Evolutionary conservation across 2,888 invertebrate genomes (phyloP).

Genomic region (Sphaeridia pumilis): DNA sequence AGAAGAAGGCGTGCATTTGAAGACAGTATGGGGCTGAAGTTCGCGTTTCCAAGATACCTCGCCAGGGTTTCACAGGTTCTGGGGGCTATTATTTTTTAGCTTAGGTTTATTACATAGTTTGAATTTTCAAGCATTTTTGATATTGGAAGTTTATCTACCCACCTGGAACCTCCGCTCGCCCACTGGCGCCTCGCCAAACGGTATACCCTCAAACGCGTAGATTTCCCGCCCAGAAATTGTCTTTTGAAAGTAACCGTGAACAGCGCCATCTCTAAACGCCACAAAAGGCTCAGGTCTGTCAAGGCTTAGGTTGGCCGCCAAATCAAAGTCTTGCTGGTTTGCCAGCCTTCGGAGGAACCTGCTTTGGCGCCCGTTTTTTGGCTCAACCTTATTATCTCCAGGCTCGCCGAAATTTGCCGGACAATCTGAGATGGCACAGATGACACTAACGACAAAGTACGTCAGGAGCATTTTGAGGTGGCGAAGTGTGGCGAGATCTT

Average conservation of each 20-base stretch:
- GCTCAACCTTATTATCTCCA: background rate
- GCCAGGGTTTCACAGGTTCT: constrained; percentile 4
- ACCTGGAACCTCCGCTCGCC: constrained; percentile 2
- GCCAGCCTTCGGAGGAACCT: background rate
- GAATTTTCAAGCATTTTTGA: too few relatives aligned
- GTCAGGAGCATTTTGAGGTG: background rate
- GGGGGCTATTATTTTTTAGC: too few relatives aligned
- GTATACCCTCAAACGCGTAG: constrained; percentile 7
- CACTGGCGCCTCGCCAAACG: constrained; percentile 5
- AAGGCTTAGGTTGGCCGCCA: background rate
- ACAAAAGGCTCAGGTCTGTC: background rate
- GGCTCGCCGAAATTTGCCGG: constrained; percentile 4
- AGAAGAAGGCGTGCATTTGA: constrained; percentile 11
- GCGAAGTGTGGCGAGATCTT: too few relatives aligned
- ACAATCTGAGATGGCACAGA: constrained; percentile 2
- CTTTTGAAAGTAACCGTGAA: constrained; percentile 7
- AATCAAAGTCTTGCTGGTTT: background rate
- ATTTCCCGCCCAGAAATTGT: constrained; percentile 1
- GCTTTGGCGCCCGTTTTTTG: background rate
- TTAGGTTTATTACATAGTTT: too few relatives aligned
- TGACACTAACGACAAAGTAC: background rate
- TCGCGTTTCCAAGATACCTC: constrained; percentile 1
- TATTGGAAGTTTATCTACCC: too few relatives aligned
- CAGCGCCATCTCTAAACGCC: background rate
- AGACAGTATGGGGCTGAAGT: constrained; percentile 8